Evolutionary conservation across 2,113 vertebrate species (phyloP).

Genomic region (Pseudorectes ferrugineus): DNA sequence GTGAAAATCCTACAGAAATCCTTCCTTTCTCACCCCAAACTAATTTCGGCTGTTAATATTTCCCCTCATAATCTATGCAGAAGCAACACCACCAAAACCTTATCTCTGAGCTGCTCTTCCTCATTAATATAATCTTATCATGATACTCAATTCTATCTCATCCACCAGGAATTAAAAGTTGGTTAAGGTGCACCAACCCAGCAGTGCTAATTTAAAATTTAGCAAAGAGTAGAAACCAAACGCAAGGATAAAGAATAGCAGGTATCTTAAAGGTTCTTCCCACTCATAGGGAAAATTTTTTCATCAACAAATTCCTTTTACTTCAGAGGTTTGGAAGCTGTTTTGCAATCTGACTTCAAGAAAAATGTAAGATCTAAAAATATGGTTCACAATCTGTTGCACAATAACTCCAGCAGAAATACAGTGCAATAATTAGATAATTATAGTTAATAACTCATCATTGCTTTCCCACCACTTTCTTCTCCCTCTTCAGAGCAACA

Average conservation of each 20-base stretch:
- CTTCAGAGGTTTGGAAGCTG: constrained; percentile 26
- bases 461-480: constrained; percentile 43
- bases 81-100: not conserved
- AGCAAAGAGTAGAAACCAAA: not conserved
- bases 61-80: not conserved
- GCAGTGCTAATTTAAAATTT: not conserved
- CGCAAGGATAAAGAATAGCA: not conserved
- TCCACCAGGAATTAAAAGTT: not conserved
- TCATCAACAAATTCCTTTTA: constrained; percentile 17
- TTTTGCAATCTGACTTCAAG: constrained; percentile 49
- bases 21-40: not conserved
- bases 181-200: not conserved
- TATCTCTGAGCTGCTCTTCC: not conserved
- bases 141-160: not conserved
- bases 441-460: constrained; percentile 52
- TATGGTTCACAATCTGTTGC: constrained; percentile 43
- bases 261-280: not conserved
- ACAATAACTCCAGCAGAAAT: constrained; percentile 32
- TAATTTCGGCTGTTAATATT: not conserved
- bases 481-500: constrained; percentile 26
- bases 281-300: not conserved
- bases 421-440: constrained; percentile 27
- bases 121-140: not conserved
- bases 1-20: not conserved
- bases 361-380: constrained; percentile 36